These are phyloP conservation scores for Mus minutoides DNA, from an alignment of 2,797 vertebrate species.

Conservation along the genomic window DNA sequence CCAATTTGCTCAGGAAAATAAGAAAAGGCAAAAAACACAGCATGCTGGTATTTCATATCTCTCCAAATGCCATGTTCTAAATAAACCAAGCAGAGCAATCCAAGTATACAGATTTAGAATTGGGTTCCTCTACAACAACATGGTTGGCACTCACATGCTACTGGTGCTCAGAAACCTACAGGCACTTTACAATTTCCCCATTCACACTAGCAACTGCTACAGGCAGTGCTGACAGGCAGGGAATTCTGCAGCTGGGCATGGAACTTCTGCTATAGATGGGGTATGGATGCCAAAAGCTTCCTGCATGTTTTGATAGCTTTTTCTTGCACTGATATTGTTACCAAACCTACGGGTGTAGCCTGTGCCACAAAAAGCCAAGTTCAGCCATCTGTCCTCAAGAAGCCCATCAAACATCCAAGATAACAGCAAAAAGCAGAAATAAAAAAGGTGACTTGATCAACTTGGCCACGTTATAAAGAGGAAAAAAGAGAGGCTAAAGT, in stretches of 20 bases:
- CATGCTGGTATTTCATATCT: slow-evolving; percentile 72
- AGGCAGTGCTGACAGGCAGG: neutral
- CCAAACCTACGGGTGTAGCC: neutral
- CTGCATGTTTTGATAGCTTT: neutral
- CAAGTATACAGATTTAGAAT: slow-evolving; percentile 74
- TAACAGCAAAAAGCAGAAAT: neutral
- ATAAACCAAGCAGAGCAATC: slow-evolving; percentile 67
- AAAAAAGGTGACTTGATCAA: neutral
- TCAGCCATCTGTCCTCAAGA: neutral
- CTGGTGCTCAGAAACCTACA: slow-evolving; percentile 67
- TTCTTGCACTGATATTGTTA: neutral
- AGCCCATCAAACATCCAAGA: neutral
- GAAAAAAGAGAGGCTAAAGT: neutral
- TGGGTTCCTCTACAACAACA: slow-evolving; percentile 70
- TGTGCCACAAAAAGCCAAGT: neutral
- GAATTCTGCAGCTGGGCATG: neutral
- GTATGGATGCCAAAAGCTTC: neutral
- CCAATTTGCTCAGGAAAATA: slow-evolving; percentile 28
- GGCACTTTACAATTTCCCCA: slow-evolving; percentile 62
- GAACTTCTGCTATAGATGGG: neutral
- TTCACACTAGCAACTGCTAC: slow-evolving; percentile 68
- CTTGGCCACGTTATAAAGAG: neutral
- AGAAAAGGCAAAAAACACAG: slow-evolving; percentile 25
- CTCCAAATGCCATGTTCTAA: slow-evolving; percentile 74
- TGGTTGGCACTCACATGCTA: slow-evolving; percentile 63